These are phyloP conservation scores for Lithophane semibrunnea DNA, from an alignment of 2,888 invertebrate species.

Conservation along the genomic window DNA sequence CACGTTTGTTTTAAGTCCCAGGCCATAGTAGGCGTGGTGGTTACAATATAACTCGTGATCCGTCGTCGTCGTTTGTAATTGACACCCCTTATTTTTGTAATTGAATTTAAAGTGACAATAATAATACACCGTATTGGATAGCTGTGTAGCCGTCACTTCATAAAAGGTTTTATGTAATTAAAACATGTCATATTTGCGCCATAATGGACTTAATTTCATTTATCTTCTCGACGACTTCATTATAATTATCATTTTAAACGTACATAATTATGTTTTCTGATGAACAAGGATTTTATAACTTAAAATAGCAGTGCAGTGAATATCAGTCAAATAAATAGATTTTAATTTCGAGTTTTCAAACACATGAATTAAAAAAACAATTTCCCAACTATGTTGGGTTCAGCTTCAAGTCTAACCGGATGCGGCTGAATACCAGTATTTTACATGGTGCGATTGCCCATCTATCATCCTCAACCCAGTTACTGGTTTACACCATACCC, in stretches of 20 bases:
- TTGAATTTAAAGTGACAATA: constrained; percentile 46
- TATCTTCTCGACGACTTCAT: neutral
- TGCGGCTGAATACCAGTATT: neutral
- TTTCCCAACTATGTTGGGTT: neutral
- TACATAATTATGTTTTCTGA: neutral
- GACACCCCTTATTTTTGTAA: constrained; percentile 38
- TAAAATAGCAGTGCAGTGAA: neutral
- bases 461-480: neutral
- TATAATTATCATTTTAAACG: neutral
- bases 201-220: neutral
- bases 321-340: neutral
- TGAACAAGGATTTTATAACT: neutral
- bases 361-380: neutral
- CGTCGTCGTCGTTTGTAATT: constrained; percentile 40
- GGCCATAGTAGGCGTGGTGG: constrained; percentile 33
- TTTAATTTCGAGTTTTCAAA: neutral
- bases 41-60: neutral
- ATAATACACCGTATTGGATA: constrained; percentile 4
- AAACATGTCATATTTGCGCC: constrained; percentile 1
- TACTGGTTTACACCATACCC: neutral
- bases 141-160: constrained; percentile 2
- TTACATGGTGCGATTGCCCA: neutral
- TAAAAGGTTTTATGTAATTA: neutral
- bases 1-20: constrained; percentile 37
- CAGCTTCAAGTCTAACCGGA: neutral